Conservation (phyloP, 2,797 vertebrate species). For the Oreonectes daqikongensis region DNA sequence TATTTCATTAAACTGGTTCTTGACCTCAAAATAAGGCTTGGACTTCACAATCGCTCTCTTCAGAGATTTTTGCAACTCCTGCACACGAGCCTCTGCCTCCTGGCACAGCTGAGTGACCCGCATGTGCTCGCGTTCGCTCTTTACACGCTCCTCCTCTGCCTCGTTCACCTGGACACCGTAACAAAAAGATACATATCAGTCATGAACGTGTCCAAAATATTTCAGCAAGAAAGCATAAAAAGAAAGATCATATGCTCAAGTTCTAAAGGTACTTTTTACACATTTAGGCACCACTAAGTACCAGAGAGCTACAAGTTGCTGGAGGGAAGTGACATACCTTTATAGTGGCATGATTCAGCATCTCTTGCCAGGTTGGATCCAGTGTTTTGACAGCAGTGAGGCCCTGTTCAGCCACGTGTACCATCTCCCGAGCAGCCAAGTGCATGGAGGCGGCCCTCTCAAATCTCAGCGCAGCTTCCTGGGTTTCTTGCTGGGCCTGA, state of each 20-base stretch:
- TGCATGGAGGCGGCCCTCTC: slow-evolving; percentile 92
- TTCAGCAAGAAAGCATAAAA: too few relatives aligned
- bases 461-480: slow-evolving; percentile 86
- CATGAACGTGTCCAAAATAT: not conserved
- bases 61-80: slow-evolving; percentile 86
- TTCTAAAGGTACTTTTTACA: too few relatives aligned
- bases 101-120: slow-evolving; percentile 88
- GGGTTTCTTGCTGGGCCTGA: slow-evolving; percentile 92
- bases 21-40: slow-evolving; percentile 91
- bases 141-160: slow-evolving; percentile 89
- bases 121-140: slow-evolving; percentile 90
- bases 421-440: slow-evolving; percentile 90
- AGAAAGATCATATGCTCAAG: too few relatives aligned
- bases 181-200: not conserved
- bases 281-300: not conserved
- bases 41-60: slow-evolving; percentile 87
- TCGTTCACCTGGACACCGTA: slow-evolving; percentile 82
- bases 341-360: slow-evolving; percentile 90
- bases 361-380: slow-evolving; percentile 94
- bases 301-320: not conserved
- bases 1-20: slow-evolving; percentile 88
- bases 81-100: slow-evolving; percentile 86
- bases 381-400: slow-evolving; percentile 85
- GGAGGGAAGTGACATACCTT: slow-evolving; percentile 72
- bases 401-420: slow-evolving; percentile 91